Conservation (phyloP, 2,113 vertebrate species). For the Passer domesticus region DNA sequence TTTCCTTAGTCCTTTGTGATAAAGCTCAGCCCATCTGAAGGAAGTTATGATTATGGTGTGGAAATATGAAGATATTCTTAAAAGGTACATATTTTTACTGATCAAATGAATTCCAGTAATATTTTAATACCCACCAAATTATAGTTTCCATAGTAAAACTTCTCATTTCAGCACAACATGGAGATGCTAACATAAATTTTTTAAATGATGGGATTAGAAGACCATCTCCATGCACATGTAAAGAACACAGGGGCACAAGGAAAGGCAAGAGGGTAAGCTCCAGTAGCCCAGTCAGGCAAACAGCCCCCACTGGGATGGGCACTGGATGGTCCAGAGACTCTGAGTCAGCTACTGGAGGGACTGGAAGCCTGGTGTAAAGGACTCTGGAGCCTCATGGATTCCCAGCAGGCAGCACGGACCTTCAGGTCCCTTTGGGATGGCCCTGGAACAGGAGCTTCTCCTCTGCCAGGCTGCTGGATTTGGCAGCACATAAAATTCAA, state of each 20-base stretch:
- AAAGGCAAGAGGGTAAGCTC: background rate
- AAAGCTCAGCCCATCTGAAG: background rate
- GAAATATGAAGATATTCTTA: background rate
- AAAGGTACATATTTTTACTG: background rate
- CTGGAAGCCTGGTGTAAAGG: background rate
- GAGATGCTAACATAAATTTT: background rate
- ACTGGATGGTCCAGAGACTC: background rate
- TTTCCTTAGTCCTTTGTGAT: conserved; percentile 26
- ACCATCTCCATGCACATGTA: fast-evolving
- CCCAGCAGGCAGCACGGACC: fast-evolving
- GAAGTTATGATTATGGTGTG: background rate
- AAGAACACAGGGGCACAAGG: fast-evolving
- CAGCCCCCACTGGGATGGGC: background rate
- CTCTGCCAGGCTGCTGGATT: background rate
- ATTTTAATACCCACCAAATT: background rate
- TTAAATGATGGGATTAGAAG: background rate
- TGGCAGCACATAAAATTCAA: background rate
- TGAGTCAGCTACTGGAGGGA: background rate
- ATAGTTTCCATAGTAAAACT: background rate
- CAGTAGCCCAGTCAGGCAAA: background rate
- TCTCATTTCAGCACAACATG: background rate
- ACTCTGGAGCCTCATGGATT: background rate
- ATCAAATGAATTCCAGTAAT: background rate
- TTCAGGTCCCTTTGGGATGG: background rate
- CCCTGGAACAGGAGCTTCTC: background rate